Conservation (phyloP, 2,888 invertebrate species). For the Teleogryllus oceanicus region DNA sequence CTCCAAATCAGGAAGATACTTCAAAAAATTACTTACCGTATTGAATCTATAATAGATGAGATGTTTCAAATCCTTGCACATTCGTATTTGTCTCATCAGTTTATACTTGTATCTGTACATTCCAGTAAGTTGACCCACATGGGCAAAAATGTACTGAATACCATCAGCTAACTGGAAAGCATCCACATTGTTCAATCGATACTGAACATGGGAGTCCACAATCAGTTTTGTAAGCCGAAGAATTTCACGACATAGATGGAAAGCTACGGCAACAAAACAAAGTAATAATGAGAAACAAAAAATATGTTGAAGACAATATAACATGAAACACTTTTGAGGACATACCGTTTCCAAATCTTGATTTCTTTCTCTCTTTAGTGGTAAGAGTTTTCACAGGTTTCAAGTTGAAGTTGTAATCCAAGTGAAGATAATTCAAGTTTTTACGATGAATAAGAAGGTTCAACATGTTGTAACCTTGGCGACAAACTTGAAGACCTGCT, state of each 20-base stretch:
- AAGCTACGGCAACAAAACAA: slow-evolving; percentile 60
- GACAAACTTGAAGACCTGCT: slow-evolving; percentile 95
- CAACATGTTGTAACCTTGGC: slow-evolving; percentile 99
- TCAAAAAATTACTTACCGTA: slow-evolving; percentile 64
- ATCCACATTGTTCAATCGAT: slow-evolving; percentile 97
- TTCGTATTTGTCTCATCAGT: slow-evolving; percentile 96
- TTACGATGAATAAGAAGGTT: slow-evolving; percentile 98
- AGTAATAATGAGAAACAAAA: not conserved
- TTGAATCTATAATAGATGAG: slow-evolving; percentile 98
- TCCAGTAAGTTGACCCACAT: slow-evolving; percentile 98
- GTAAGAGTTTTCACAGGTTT: slow-evolving; percentile 99
- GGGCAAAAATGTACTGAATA: slow-evolving; percentile 97
- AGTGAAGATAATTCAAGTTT: slow-evolving; percentile 97
- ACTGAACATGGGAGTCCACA: slow-evolving; percentile 99
- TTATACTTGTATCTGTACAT: slow-evolving; percentile 99
- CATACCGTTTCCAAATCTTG: slow-evolving; percentile 88
- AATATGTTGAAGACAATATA: not conserved
- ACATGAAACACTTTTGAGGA: slow-evolving; percentile 28
- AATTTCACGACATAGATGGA: slow-evolving; percentile 98
- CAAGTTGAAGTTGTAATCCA: slow-evolving; percentile 99
- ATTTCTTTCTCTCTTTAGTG: slow-evolving; percentile 98
- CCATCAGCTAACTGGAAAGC: slow-evolving; percentile 98
- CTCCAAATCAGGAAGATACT: too few species aligned
- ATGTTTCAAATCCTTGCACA: slow-evolving; percentile 99
- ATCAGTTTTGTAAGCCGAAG: slow-evolving; percentile 96